Percentiles rank a stretch among this genome's conserved stretches.
phyloP scores from a whole-genome alignment of 2,888 invertebrate species.

The Calliopum simillimum region DNA sequence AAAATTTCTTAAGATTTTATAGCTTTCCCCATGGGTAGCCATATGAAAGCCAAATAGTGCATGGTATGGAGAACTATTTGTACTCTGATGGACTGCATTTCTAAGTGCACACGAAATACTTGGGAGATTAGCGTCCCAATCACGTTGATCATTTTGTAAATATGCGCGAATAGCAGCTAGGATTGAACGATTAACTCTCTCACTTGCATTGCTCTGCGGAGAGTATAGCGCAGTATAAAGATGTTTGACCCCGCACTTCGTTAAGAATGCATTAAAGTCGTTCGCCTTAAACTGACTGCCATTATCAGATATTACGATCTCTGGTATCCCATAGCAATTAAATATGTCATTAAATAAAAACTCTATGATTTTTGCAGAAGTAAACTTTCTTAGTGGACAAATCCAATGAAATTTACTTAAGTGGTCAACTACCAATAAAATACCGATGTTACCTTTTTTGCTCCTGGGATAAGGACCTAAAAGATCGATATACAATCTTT shows the following conservation, averaged over 20 bases:
- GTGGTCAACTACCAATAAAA: constrained; percentile 34
- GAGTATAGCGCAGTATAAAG: constrained; percentile 48
- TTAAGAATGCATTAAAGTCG: no score
- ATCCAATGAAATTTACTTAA: constrained; percentile 33
- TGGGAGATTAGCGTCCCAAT: constrained; percentile 8
- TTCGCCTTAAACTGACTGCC: no score
- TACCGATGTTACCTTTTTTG: constrained; percentile 27
- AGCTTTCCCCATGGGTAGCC: no score
- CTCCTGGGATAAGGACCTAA: constrained; percentile 35
- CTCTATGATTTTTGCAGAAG: constrained; percentile 38
- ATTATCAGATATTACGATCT: no score
- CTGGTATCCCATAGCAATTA: no score
- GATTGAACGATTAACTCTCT: constrained; percentile 53
- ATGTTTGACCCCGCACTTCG: no score
- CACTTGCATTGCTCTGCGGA: constrained; percentile 57
- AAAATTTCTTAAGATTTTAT: background rate
- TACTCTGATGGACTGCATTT: constrained; percentile 11
- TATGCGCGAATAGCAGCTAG: constrained; percentile 49
- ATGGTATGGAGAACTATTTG: constrained; percentile 1
- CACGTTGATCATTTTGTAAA: constrained; percentile 33
- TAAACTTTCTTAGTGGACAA: no score
- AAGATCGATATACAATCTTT: constrained; percentile 35
- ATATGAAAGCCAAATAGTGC: constrained; percentile 10
- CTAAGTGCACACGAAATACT: no score
- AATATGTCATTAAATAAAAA: no score